Conservation (phyloP, 2,113 vertebrate genomes). For the Tretioscincus oriximinensis region DNA sequence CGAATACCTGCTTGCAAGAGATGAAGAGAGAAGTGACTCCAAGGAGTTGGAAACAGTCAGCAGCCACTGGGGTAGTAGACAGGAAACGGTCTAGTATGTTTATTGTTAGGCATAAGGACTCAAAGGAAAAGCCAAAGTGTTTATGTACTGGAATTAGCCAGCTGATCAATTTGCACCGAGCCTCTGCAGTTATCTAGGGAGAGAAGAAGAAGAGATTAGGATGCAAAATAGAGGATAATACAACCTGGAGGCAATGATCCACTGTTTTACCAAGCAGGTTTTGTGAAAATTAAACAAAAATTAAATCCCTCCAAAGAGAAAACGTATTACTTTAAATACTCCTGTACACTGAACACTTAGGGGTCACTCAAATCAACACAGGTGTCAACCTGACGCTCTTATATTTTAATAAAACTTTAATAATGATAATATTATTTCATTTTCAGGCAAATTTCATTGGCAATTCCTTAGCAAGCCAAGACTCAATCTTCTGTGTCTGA, state of each 20-base stretch:
- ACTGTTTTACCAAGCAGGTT: not conserved
- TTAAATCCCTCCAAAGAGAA: not conserved
- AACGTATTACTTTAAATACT: not conserved
- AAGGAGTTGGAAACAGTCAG: slow-evolving; percentile 94
- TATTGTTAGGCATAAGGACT: slow-evolving; percentile 87
- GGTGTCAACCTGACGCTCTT: no score
- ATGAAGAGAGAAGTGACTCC: slow-evolving; percentile 89
- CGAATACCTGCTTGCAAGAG: slow-evolving; percentile 88
- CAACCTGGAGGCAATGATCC: not conserved
- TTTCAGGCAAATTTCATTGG: not conserved
- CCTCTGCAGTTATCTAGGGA: slow-evolving; percentile 84
- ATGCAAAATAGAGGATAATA: not conserved
- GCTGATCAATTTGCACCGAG: slow-evolving; percentile 88
- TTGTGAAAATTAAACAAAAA: not conserved
- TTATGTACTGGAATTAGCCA: slow-evolving; percentile 90
- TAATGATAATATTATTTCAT: not conserved
- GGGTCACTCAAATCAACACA: no score
- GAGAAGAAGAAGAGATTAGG: not conserved
- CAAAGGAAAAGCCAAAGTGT: slow-evolving; percentile 85
- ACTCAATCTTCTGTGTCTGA: no score
- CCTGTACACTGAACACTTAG: not conserved
- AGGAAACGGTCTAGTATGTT: slow-evolving; percentile 93
- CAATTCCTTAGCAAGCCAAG: not conserved
- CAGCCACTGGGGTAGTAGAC: slow-evolving; percentile 83
- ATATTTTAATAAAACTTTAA: not conserved